Evolutionary conservation across 2,113 vertebrate species (phyloP).

Genomic region (Silurus meridionalis): DNA sequence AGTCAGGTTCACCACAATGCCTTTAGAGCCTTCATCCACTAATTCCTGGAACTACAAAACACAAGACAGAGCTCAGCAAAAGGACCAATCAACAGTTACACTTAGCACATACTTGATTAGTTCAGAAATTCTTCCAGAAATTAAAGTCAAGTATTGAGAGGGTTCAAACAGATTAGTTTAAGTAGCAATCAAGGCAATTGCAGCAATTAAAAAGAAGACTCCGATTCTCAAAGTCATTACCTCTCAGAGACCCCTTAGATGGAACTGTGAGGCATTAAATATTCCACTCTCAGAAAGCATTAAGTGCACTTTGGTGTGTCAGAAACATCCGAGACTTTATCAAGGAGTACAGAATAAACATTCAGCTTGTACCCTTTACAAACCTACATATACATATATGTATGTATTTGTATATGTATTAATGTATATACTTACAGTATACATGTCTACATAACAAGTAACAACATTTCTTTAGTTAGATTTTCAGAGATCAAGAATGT

Average conservation of each 20-base stretch:
- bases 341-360: neutral
- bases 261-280: slow-evolving; percentile 9
- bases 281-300: neutral
- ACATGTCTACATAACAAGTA: too few species aligned
- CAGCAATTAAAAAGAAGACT: neutral
- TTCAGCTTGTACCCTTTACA: neutral
- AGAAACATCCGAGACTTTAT: neutral
- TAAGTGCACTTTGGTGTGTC: slow-evolving; percentile 6
- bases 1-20: slow-evolving; percentile 90
- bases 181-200: neutral
- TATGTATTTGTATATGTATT: too few species aligned
- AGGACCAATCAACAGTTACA: neutral
- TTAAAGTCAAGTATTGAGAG: slow-evolving; percentile 1
- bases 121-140: neutral
- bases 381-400: slow-evolving; percentile 4
- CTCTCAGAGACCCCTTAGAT: neutral
- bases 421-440: too few species aligned
- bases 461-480: too few species aligned
- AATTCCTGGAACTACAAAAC: slow-evolving; percentile 85
- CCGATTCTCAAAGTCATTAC: neutral
- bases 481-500: too few species aligned
- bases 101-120: slow-evolving; percentile 7
- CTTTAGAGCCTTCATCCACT: slow-evolving; percentile 85
- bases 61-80: slow-evolving; percentile 21
- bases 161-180: neutral